Evolutionary conservation across 2,888 invertebrate species (phyloP).

Genomic region (Gastrophysa polygoni): DNA sequence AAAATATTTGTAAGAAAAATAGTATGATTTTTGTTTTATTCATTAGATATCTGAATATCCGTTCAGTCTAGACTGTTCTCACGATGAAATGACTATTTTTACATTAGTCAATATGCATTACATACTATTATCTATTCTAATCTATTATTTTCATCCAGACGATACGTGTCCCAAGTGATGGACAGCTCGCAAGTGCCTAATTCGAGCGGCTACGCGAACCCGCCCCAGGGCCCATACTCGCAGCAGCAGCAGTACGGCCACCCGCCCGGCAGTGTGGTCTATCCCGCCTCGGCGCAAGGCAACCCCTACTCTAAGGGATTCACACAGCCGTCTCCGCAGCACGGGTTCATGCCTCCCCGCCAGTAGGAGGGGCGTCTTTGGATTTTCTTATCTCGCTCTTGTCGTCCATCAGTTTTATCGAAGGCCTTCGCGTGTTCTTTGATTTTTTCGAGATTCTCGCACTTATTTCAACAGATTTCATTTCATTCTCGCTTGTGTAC

Average conservation of each 20-base stretch:
- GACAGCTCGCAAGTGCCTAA: conserved; percentile 51
- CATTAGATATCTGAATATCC: too few relatives aligned
- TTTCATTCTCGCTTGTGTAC: too few relatives aligned
- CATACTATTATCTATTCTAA: too few relatives aligned
- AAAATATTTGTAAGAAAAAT: too few relatives aligned
- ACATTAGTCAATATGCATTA: too few relatives aligned
- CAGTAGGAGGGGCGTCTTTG: conserved; percentile 37
- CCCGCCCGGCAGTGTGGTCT: conserved; percentile 42
- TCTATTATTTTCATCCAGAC: conserved; percentile 32
- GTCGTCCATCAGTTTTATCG: conserved; percentile 1
- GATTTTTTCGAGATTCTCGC: too few relatives aligned
- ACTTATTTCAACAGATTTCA: too few relatives aligned
- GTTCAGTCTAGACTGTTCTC: too few relatives aligned
- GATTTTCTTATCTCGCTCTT: neutral
- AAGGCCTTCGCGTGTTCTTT: neutral
- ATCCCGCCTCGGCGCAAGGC: conserved; percentile 45
- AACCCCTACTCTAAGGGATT: conserved; percentile 56
- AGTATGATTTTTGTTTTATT: too few relatives aligned
- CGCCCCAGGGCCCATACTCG: conserved; percentile 48
- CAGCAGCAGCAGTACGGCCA: conserved; percentile 43
- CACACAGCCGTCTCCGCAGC: conserved; percentile 50
- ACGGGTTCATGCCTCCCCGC: conserved; percentile 52
- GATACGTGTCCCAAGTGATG: conserved; percentile 47
- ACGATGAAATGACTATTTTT: neutral
- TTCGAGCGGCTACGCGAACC: conserved; percentile 49